Evolutionary conservation across 2,113 vertebrate species (phyloP).

Genomic region (Periophthalmodon schlosseri): DNA sequence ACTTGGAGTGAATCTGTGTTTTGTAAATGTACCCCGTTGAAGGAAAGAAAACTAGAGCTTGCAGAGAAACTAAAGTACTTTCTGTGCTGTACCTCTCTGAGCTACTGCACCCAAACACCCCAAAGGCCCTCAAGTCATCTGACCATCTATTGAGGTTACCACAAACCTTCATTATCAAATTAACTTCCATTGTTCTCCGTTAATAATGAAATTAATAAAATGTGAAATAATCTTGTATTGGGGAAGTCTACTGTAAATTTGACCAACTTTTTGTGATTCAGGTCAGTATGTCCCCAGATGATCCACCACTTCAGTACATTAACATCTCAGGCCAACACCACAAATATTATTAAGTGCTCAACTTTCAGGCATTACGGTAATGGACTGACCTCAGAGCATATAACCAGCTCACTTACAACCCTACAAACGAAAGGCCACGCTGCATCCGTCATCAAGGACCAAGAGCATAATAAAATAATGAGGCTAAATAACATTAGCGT

Average conservation of each 20-base stretch:
- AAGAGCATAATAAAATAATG: constrained; percentile 41
- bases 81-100: neutral
- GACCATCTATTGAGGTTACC: neutral
- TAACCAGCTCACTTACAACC: neutral
- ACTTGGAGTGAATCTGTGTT: constrained; percentile 18
- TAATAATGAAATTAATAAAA: no score
- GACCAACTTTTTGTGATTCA: neutral
- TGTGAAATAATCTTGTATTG: neutral
- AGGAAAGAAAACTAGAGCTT: neutral
- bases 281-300: neutral
- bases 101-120: neutral
- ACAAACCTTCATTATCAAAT: neutral
- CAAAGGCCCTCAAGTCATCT: neutral
- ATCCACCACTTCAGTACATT: neutral
- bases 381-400: neutral
- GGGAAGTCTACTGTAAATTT: neutral
- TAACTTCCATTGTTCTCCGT: neutral
- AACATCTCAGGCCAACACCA: neutral
- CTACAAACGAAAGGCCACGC: neutral
- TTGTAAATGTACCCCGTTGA: neutral
- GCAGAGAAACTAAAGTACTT: neutral
- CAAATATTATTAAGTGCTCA: constrained; percentile 4
- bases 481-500: constrained; percentile 16
- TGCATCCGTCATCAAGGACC: constrained; percentile 1
- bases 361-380: neutral